Base-by-base conservation (phyloP, 2,888 invertebrate genomes). In the Drosophila mulleri region DNA sequence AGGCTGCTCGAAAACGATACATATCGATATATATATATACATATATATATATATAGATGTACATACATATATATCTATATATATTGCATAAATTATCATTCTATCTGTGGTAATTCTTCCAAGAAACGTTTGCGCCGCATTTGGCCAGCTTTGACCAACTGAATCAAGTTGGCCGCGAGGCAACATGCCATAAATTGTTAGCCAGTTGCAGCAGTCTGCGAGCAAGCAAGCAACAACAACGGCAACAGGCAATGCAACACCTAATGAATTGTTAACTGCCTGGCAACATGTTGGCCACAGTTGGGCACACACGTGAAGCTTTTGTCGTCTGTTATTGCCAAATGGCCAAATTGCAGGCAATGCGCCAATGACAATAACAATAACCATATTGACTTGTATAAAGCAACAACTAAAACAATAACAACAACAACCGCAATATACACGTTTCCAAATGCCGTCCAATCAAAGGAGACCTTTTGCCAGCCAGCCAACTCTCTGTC, bases 191-290 rank as follows among this genome's bases (percentile, higher is more conserved):
- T 88, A 88, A 84, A 79, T 82, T 82, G 69, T 82, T 68, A 67
- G 84, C 75, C 72, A 67, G 73, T 78, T 80, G 79, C 69, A 63
- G 65, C 66, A 72, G 35, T n/a, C 47, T 2, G 26, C 64, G 63
- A 4, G 26, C 26, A 26, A 26, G 7, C 67, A 52, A 37, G 60
- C 67, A 71, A 48, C 69, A 60, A 42, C 72, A 80, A 45, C 66
- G 56, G 60, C 72, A 71, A 66, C 79, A 72, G 64, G 56, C 53
- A 66, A 65, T 67, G 74, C 72, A 89, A 82, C 85, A 83, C 85
- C 83, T 91, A 91, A 91, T 91, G 90, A 90, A 90, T 90, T 91
- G 90, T 91, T 91, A 89, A 91, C 88, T 91, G 90, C 78, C 81
- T 75, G 65, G 65, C 78, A 72, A 80, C 83, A 80, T 78, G 78